Percentiles rank a stretch among this genome's conserved stretches.
phyloP scores from a whole-genome alignment of 2,113 vertebrate species.

The Siphamia tubifer region DNA sequence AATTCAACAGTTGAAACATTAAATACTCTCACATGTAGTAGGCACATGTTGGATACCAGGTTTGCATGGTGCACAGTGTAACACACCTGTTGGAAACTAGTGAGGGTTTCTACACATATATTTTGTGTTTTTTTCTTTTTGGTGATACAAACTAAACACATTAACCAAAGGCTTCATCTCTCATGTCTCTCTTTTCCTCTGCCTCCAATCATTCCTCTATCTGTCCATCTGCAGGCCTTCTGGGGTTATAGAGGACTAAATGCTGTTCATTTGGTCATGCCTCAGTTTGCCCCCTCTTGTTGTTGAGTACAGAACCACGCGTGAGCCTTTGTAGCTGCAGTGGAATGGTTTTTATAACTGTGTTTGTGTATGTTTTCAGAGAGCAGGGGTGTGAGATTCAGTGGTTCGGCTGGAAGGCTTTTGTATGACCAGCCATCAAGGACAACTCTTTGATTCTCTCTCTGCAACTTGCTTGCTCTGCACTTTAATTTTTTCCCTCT shows the following conservation, averaged over 20 bases:
- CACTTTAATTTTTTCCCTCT: conserved; percentile 54
- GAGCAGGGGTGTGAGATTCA: conserved; percentile 27
- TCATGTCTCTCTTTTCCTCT: not conserved
- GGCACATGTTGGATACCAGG: too few species aligned
- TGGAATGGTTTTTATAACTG: conserved; percentile 5
- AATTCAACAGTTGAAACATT: too few species aligned
- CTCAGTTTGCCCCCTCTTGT: conserved; percentile 44
- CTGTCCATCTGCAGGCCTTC: conserved; percentile 44
- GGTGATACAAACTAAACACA: conserved; percentile 18
- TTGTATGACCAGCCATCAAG: conserved; percentile 58
- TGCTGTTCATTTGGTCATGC: conserved; percentile 40
- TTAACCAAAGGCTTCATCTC: conserved; percentile 21
- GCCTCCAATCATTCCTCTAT: not conserved
- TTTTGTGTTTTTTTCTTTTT: conserved; percentile 7
- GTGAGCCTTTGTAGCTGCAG: conserved; percentile 35
- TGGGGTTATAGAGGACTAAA: conserved; percentile 31
- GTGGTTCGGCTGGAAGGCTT: conserved; percentile 45
- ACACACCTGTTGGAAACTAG: conserved; percentile 29
- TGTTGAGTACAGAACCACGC: conserved; percentile 38
- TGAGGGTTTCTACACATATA: not conserved
- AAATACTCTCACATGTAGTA: too few species aligned
- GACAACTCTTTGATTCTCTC: conserved; percentile 64
- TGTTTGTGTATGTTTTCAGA: conserved; percentile 16
- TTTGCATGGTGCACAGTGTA: too few species aligned
- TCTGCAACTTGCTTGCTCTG: conserved; percentile 47